Conservation (phyloP, 2,888 invertebrate species). For the Xanthia togata region DNA sequence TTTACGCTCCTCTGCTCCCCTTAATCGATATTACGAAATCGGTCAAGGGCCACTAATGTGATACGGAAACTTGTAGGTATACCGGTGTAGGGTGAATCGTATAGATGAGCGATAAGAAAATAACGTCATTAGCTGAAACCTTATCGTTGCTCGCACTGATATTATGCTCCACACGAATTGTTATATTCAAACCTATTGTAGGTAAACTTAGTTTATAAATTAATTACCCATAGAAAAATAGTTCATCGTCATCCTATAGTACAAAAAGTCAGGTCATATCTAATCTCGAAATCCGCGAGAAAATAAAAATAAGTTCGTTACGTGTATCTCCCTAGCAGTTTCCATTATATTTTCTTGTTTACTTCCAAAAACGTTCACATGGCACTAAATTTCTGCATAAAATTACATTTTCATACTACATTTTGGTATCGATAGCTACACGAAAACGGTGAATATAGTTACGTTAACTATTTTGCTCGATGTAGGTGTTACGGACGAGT, state of each 20-base stretch:
- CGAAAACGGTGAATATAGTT: constrained; percentile 3
- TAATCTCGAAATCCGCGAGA: neutral
- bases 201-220: neutral
- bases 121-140: constrained; percentile 79
- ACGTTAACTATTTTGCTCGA: neutral
- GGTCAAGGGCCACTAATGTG: constrained; percentile 79
- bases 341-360: neutral
- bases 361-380: constrained; percentile 5
- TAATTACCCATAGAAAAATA: too few relatives aligned
- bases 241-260: too few relatives aligned
- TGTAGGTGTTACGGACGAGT: constrained; percentile 1
- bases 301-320: neutral
- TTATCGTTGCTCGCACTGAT: constrained; percentile 34
- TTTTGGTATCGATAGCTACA: constrained; percentile 9
- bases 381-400: constrained; percentile 14
- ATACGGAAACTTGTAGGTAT: constrained; percentile 77
- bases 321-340: neutral
- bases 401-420: constrained; percentile 17
- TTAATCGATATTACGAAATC: constrained; percentile 67
- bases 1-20: constrained; percentile 47
- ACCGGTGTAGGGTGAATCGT: constrained; percentile 75
- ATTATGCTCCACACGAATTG: constrained; percentile 11
- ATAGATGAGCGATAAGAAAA: constrained; percentile 82
- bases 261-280: neutral
- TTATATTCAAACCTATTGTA: constrained; percentile 9